Evolutionary conservation across 30 jellyfish, hydroid and myxozoan species (phyloP).

Genomic region (Hydractinia echinata): DNA sequence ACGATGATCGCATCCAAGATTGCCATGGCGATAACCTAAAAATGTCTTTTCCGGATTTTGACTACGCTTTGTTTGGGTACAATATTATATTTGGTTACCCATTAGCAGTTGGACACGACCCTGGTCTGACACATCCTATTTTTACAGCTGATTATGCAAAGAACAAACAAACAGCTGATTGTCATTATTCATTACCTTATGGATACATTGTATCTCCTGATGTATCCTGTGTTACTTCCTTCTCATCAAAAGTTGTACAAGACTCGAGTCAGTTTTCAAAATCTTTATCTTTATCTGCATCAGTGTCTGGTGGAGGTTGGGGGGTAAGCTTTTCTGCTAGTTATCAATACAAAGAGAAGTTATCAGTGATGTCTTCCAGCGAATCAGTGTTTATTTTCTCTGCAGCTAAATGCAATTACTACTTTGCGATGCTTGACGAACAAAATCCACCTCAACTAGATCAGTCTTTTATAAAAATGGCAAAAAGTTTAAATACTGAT

Average conservation of each 20-base stretch:
- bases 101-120: constrained; percentile 71
- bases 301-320: constrained; percentile 52
- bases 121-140: constrained; percentile 59
- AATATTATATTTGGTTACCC: constrained; percentile 43
- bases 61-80: constrained; percentile 62
- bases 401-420: constrained; percentile 49
- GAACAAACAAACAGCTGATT: constrained; percentile 42
- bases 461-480: constrained; percentile 27
- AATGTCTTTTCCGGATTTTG: constrained; percentile 51
- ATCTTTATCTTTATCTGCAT: constrained; percentile 30
- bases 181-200: constrained; percentile 46
- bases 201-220: constrained; percentile 54
- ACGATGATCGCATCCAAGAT: too few species aligned
- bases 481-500: not conserved
- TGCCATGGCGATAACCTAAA: not conserved
- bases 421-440: constrained; percentile 44
- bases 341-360: constrained; percentile 29
- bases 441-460: constrained; percentile 40
- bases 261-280: constrained; percentile 32
- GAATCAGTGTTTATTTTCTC: constrained; percentile 43
- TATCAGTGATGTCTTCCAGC: constrained; percentile 34
- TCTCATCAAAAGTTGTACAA: constrained; percentile 32
- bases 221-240: constrained; percentile 55
- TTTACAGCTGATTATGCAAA: constrained; percentile 40
- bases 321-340: constrained; percentile 59